Percentiles rank a stretch among this genome's conserved stretches.
phyloP scores from a whole-genome alignment of 2,797 vertebrate species.

The Echiichthys vipera region DNA sequence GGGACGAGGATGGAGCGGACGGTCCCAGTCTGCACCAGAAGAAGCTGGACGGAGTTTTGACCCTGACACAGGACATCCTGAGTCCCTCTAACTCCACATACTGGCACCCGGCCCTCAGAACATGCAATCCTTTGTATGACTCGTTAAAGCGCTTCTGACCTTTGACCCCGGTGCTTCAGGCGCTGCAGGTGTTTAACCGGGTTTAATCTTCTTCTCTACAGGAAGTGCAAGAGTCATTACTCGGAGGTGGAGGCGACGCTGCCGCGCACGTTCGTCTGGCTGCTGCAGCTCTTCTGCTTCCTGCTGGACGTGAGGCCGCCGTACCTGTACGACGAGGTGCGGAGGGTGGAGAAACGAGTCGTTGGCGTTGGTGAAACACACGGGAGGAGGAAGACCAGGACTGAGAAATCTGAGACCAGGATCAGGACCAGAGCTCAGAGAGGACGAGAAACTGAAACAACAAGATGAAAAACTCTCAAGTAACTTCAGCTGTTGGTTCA shows the following conservation, averaged over 20 bases:
- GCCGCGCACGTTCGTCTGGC: constrained; percentile 88
- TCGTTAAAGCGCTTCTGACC: not conserved
- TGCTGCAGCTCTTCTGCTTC: constrained; percentile 90
- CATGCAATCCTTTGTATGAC: constrained; percentile 9
- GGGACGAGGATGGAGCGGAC: constrained; percentile 46
- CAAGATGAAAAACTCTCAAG: not conserved
- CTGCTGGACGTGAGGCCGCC: constrained; percentile 84
- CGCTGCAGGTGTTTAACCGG: not conserved
- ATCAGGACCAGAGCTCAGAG: not conserved
- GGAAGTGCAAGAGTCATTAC: constrained; percentile 80
- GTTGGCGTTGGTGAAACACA: not conserved
- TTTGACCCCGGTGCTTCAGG: no score
- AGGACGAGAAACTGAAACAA: not conserved
- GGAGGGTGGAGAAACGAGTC: constrained; percentile 82
- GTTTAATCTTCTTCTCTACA: constrained; percentile 52
- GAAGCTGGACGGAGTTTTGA: constrained; percentile 39
- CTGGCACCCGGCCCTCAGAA: constrained; percentile 56
- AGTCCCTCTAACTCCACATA: constrained; percentile 24
- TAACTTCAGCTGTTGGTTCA: not conserved
- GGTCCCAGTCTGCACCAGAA: constrained; percentile 71
- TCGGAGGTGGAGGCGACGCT: constrained; percentile 81
- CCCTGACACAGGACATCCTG: not conserved
- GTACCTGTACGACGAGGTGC: constrained; percentile 87
- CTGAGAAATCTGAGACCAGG: not conserved
- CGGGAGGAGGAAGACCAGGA: not conserved